phyloP scores from a whole-genome alignment of 2,113 vertebrate genomes.

The Hemiprocne comata region DNA sequence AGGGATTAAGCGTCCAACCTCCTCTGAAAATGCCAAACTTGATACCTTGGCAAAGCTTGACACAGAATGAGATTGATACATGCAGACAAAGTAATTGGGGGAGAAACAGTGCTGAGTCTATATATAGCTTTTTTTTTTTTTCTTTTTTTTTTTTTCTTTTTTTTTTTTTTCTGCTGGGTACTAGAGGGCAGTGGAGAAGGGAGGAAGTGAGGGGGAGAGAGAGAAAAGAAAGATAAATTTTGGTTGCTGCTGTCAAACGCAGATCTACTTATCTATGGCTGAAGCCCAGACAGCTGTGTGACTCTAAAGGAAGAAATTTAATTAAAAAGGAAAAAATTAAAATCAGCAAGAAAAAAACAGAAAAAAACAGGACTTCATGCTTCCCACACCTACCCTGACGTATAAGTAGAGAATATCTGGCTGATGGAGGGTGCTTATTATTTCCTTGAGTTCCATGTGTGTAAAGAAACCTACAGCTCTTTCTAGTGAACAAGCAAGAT shows the following conservation, averaged over 20 bases:
- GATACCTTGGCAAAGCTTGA: background rate
- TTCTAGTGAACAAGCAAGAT: background rate
- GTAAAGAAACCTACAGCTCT: slow-evolving; percentile 10
- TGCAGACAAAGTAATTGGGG: slow-evolving; percentile 2
- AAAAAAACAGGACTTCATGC: background rate
- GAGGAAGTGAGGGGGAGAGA: slow-evolving; percentile 32
- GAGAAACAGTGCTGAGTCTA: background rate
- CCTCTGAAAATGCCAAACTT: background rate
- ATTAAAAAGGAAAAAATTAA: slow-evolving; percentile 56
- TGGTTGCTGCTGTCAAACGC: background rate
- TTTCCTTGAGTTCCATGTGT: slow-evolving; percentile 3
- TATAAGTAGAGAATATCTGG: slow-evolving; percentile 44
- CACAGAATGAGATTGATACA: background rate
- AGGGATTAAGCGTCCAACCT: background rate
- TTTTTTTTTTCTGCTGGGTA: slow-evolving; percentile 20
- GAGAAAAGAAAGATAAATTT: slow-evolving; percentile 28
- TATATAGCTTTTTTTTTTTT: slow-evolving; percentile 36
- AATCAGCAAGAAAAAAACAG: background rate
- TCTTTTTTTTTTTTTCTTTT: slow-evolving; percentile 27
- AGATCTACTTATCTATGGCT: slow-evolving; percentile 54
- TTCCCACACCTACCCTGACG: slow-evolving; percentile 8
- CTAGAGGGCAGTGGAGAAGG: background rate
- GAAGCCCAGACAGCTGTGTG: slow-evolving; percentile 51
- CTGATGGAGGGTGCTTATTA: slow-evolving; percentile 54
- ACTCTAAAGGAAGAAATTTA: slow-evolving; percentile 45